phyloP scores from a whole-genome alignment of 2,797 vertebrate genomes.

The Bufotes viridis region DNA sequence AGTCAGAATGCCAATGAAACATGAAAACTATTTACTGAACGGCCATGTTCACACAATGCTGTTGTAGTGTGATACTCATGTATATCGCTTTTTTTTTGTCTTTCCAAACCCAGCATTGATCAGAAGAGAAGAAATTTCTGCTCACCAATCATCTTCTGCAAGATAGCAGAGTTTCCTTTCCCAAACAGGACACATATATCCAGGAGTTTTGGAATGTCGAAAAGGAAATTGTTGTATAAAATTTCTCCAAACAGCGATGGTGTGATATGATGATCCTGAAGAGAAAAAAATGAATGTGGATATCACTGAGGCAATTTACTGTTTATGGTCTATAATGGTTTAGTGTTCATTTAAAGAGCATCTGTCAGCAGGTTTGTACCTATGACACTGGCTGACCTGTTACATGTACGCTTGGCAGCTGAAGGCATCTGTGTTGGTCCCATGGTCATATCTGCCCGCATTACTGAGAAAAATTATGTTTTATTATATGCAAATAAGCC shows the following conservation, averaged over 20 bases:
- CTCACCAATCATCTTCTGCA: conserved; percentile 95
- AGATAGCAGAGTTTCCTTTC: conserved; percentile 88
- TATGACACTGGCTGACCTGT: no score
- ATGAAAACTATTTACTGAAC: neutral
- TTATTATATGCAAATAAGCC: no score
- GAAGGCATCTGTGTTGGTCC: no score
- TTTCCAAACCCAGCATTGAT: neutral
- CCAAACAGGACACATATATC: conserved; percentile 96
- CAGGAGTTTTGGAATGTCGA: conserved; percentile 97
- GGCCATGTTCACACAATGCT: neutral
- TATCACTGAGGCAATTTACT: no score
- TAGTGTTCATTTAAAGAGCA: no score
- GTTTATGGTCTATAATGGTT: no score
- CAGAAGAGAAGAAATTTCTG: conserved; percentile 10
- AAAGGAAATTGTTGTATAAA: conserved; percentile 94
- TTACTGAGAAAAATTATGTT: no score
- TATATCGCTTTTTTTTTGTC: neutral
- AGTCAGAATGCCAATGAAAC: neutral
- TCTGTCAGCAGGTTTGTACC: no score
- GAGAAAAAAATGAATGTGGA: neutral
- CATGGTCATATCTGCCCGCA: no score
- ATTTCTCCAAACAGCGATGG: conserved; percentile 92
- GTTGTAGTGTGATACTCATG: neutral
- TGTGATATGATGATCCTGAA: conserved; percentile 90
- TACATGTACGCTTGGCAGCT: no score